Evolutionary conservation across 2,797 vertebrate genomes (phyloP).

Genomic region (Synanceia verrucosa): DNA sequence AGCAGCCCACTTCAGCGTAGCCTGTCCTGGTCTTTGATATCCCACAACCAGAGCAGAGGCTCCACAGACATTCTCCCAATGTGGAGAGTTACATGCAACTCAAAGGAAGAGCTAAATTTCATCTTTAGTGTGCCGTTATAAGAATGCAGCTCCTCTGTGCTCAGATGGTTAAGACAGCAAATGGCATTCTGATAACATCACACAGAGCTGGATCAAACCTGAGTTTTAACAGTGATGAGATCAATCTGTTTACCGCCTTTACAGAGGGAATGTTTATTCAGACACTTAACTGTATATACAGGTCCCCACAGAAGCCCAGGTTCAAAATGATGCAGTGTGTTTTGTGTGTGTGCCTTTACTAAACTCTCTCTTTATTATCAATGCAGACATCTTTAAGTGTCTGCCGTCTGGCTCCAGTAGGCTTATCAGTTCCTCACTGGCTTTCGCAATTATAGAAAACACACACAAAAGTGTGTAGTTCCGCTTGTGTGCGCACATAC

Average conservation of each 20-base stretch:
- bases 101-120: constrained; percentile 18
- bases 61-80: constrained; percentile 33
- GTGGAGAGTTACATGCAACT: constrained; percentile 49
- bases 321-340: constrained; percentile 34
- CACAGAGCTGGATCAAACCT: constrained; percentile 27
- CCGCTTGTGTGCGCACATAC: constrained; percentile 32
- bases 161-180: constrained; percentile 56
- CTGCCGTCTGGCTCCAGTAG: constrained; percentile 83
- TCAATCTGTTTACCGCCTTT: constrained; percentile 51
- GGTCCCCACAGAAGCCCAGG: constrained; percentile 15
- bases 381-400: constrained; percentile 81
- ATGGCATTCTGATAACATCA: constrained; percentile 55
- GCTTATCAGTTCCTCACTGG: constrained; percentile 82
- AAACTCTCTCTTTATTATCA: constrained; percentile 75
- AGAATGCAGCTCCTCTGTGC: constrained; percentile 41
- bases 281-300: constrained; percentile 48
- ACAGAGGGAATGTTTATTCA: constrained; percentile 59
- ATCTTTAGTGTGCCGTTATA: constrained; percentile 5
- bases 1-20: constrained; percentile 37
- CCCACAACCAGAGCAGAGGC: constrained; percentile 12
- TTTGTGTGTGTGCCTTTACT: constrained; percentile 38
- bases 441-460: constrained; percentile 76
- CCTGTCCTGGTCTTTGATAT: constrained; percentile 46
- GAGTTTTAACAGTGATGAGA: constrained; percentile 39
- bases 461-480: constrained; percentile 51